Evolutionary conservation across 1,140 invertebrate species (phyloP).

Genomic region (Glossosoma conforme): DNA sequence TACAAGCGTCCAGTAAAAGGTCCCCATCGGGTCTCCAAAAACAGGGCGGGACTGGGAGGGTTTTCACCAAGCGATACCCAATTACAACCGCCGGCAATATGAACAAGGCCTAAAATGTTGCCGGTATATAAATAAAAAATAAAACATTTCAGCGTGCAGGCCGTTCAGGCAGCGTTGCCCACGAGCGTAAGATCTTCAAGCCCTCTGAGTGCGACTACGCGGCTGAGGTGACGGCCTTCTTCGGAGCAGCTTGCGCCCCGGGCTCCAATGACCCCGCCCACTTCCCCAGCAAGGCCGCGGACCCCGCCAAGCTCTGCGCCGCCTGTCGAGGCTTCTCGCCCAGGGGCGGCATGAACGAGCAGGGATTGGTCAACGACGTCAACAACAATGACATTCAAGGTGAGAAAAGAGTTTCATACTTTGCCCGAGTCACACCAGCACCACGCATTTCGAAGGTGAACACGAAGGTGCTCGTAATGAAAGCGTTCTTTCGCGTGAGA

Average conservation of each 20-base stretch:
- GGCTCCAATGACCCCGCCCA: constrained; percentile 50
- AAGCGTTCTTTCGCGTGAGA: too few species aligned
- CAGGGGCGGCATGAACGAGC: constrained; percentile 18
- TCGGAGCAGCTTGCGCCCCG: constrained; percentile 54
- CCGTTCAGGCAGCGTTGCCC: constrained; percentile 52
- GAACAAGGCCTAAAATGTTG: too few species aligned
- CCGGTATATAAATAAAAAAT: too few species aligned
- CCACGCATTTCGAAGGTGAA: too few species aligned
- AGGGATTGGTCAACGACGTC: constrained; percentile 17
- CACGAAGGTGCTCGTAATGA: too few species aligned
- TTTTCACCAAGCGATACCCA: too few species aligned
- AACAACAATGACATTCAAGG: neutral
- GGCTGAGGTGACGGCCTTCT: constrained; percentile 50
- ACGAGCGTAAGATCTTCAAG: constrained; percentile 42
- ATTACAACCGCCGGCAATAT: too few species aligned
- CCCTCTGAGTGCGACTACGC: constrained; percentile 53
- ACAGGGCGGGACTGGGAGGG: too few species aligned
- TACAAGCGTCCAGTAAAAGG: too few species aligned
- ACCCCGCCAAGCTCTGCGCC: constrained; percentile 34
- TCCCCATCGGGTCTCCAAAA: too few species aligned
- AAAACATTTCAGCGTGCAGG: constrained; percentile 54
- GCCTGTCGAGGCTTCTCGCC: constrained; percentile 32
- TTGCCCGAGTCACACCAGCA: too few species aligned
- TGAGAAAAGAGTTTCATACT: too few species aligned
- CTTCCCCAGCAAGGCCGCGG: constrained; percentile 34